Evolutionary conservation across 2,888 invertebrate species (phyloP).

Genomic region (Nemotelus nigrinus): DNA sequence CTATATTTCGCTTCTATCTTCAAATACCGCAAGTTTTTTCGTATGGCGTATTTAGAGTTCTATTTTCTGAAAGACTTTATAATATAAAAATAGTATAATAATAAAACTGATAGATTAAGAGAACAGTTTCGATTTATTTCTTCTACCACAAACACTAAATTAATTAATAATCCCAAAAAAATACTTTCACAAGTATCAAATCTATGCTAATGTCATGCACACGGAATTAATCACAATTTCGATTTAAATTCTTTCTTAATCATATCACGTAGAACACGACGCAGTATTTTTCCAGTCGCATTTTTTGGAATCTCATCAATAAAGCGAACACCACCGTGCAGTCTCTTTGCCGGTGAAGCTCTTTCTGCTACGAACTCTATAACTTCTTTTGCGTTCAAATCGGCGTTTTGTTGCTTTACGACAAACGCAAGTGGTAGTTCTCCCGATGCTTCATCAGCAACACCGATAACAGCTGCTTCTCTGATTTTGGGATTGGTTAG

Average conservation of each 20-base stretch:
- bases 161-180: too few relatives aligned
- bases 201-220: background rate
- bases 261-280: constrained; percentile 65
- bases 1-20: too few relatives aligned
- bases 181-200: background rate
- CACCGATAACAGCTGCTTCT: constrained; percentile 85
- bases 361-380: constrained; percentile 67
- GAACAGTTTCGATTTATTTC: too few relatives aligned
- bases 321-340: constrained; percentile 81
- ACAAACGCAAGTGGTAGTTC: constrained; percentile 82
- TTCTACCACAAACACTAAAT: too few relatives aligned
- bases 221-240: constrained; percentile 57
- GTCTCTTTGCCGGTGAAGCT: constrained; percentile 77
- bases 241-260: constrained; percentile 59
- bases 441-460: constrained; percentile 76
- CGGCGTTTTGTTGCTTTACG: constrained; percentile 69
- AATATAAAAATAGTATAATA: too few relatives aligned
- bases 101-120: too few relatives aligned
- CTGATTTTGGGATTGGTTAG: constrained; percentile 75
- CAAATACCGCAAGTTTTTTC: too few relatives aligned
- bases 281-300: constrained; percentile 80
- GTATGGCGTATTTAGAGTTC: too few relatives aligned
- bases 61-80: too few relatives aligned
- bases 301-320: constrained; percentile 80
- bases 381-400: constrained; percentile 69